Percentiles rank a stretch among this genome's conserved stretches.
phyloP scores from a whole-genome alignment of 2,797 vertebrate species.

The Diplodus puntazzo region DNA sequence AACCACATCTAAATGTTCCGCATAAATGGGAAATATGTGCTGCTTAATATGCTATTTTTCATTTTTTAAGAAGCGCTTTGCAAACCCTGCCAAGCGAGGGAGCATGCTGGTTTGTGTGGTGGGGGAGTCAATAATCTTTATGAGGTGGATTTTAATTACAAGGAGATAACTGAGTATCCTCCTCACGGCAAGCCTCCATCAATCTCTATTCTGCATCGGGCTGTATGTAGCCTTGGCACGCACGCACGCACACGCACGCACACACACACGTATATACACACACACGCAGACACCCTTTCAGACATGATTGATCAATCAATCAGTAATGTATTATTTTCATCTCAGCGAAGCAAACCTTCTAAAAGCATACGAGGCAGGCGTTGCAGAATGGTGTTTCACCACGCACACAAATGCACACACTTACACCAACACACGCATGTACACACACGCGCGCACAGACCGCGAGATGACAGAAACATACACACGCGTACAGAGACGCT shows the following conservation, averaged over 20 bases:
- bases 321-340: constrained; percentile 81
- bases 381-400: constrained; percentile 56
- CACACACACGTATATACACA: constrained; percentile 5
- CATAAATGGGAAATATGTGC: constrained; percentile 88
- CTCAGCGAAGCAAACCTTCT: constrained; percentile 66
- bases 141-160: constrained; percentile 90
- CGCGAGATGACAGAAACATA: not conserved
- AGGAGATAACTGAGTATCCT: constrained; percentile 86
- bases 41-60: constrained; percentile 88
- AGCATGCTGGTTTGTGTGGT: constrained; percentile 80
- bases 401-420: constrained; percentile 32
- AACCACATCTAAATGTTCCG: constrained; percentile 89
- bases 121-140: constrained; percentile 89
- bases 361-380: constrained; percentile 64
- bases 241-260: not conserved
- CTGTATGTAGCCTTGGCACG: constrained; percentile 50
- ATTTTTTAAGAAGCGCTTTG: constrained; percentile 86
- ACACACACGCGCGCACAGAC: not conserved
- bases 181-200: constrained; percentile 83
- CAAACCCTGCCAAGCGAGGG: constrained; percentile 83
- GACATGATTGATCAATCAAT: constrained; percentile 75
- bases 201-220: constrained; percentile 84
- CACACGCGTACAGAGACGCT: constrained; percentile 33
- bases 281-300: constrained; percentile 68
- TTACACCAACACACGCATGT: constrained; percentile 29